Percentiles rank a stretch among this genome's conserved stretches.
Evolutionary conservation across 2,888 invertebrate species (phyloP).

Genomic region (Mellilla xanthometata): DNA sequence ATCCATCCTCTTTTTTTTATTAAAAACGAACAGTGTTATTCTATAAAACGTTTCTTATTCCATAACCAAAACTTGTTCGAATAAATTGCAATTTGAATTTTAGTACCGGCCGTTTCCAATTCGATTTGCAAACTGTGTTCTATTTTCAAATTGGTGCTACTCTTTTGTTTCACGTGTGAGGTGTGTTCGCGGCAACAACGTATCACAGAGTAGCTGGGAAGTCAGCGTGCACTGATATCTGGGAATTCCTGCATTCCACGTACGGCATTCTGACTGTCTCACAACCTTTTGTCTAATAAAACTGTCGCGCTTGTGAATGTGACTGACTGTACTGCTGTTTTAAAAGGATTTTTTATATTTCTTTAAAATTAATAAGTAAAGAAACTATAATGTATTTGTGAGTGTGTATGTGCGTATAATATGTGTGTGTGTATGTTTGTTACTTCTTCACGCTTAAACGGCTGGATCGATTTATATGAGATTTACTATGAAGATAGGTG

Average conservation of each 20-base stretch:
- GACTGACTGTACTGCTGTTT: not conserved
- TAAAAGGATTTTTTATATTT: not conserved
- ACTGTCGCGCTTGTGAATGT: not conserved
- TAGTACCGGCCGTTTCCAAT: not conserved
- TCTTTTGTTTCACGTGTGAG: not conserved
- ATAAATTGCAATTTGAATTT: constrained; percentile 1
- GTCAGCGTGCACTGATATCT: constrained; percentile 6
- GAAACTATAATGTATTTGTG: no score
- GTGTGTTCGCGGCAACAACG: constrained; percentile 5
- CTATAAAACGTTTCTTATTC: not conserved
- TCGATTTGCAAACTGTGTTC: constrained; percentile 1
- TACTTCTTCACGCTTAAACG: no score
- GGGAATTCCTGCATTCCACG: constrained; percentile 7
- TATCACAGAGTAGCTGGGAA: constrained; percentile 9
- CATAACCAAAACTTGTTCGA: not conserved
- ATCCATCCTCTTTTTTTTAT: not conserved
- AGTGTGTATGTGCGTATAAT: no score
- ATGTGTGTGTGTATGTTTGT: no score
- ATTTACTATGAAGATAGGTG: no score
- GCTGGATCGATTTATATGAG: no score
- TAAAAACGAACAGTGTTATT: not conserved
- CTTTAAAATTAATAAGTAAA: no score
- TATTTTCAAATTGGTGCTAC: not conserved
- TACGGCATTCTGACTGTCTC: constrained; percentile 11
- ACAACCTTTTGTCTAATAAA: constrained; percentile 2